Percentiles rank a stretch among this genome's conserved stretches.
These are phyloP conservation scores for Oreochromis aureus DNA, from an alignment of 2,113 vertebrate species.

Conservation along the genomic window DNA sequence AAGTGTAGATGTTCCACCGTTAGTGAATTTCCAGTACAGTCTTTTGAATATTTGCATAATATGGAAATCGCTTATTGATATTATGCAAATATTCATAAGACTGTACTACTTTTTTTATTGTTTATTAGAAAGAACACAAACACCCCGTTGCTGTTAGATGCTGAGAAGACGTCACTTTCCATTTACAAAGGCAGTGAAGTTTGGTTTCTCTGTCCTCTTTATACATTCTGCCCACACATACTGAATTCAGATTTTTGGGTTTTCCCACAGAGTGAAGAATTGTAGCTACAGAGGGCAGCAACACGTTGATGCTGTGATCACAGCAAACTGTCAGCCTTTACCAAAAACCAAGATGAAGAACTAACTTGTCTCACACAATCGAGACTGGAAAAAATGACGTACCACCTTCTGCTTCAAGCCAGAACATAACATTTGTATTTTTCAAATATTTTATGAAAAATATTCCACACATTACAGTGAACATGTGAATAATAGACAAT, in stretches of 20 bases:
- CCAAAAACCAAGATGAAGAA: not conserved
- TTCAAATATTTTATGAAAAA: accelerated
- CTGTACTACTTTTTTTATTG: not conserved
- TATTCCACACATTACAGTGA: not conserved
- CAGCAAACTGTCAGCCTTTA: not conserved
- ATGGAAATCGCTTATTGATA: not conserved
- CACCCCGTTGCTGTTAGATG: not conserved
- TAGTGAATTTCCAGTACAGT: not conserved
- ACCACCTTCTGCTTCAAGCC: not conserved
- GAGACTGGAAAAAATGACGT: not conserved
- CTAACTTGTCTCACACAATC: not conserved
- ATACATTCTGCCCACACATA: not conserved
- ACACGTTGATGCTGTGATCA: not conserved
- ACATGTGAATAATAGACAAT: not conserved
- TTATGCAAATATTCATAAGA: not conserved
- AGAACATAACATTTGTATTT: not conserved
- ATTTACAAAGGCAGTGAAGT: not conserved
- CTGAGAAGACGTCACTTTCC: not conserved
- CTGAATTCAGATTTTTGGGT: not conserved
- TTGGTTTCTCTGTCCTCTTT: not conserved
- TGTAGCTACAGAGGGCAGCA: not conserved
- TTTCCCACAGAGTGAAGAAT: not conserved
- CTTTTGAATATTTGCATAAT: not conserved
- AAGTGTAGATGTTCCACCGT: accelerated
- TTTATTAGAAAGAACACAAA: not conserved